A percentile compares a stretch with the other conserved stretches of the same genome.
phyloP scores from a whole-genome alignment of 2,888 invertebrate genomes.

The Eupeodes luniger region DNA sequence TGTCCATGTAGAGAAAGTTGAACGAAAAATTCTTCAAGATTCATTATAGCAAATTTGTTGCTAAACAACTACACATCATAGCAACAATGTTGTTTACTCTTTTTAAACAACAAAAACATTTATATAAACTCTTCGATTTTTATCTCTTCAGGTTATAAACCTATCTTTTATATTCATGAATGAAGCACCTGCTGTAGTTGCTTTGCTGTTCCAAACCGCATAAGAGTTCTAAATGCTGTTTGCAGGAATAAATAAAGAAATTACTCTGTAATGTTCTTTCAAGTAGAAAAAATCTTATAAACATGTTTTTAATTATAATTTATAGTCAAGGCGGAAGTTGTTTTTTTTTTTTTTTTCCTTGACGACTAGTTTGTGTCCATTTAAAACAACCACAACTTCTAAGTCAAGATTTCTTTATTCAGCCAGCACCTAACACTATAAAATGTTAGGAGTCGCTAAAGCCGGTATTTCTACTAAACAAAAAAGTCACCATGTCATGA shows the following conservation, averaged over 20 bases:
- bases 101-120: neutral
- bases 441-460: neutral
- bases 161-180: neutral
- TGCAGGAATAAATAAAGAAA: neutral
- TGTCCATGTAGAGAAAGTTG: neutral
- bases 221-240: neutral
- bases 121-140: neutral
- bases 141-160: neutral
- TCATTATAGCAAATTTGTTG: neutral
- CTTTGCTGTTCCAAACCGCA: neutral
- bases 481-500: conserved; percentile 15
- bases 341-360: neutral
- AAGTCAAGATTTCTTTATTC: conserved; percentile 1
- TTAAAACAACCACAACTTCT: neutral
- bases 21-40: neutral
- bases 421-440: neutral
- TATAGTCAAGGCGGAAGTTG: conserved; percentile 10
- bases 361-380: conserved; percentile 8
- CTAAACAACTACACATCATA: neutral
- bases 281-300: conserved; percentile 8
- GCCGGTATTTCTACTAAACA: conserved; percentile 14
- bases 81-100: conserved; percentile 18
- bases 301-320: neutral
- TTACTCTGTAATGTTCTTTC: neutral
- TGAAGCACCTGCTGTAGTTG: neutral